Base-by-base conservation (phyloP, 92 coral and sea anemone species). In the Phenganax marumi region DNA sequence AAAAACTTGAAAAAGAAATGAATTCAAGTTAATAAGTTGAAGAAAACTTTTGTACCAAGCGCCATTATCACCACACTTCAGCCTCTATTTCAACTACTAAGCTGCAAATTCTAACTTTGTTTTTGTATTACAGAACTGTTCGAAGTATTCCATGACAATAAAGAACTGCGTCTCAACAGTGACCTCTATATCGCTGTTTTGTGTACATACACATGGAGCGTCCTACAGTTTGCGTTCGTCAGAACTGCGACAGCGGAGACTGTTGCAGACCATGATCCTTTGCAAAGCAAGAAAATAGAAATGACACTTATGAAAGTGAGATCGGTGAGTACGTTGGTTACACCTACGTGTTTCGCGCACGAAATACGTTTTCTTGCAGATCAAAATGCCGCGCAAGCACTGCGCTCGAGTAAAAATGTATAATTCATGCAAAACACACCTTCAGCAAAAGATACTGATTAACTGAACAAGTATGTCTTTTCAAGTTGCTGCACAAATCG, bases 191-290 rank as follows among this genome's bases (percentile, higher is more conserved):
- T 86, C 76, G 92, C 98, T 19, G 96, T 95, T 0, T 90, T 95
- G 2, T 89, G 84, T 71, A 91, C 96, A 9, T 95, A 95, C 80
- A 90, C 96, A n/a, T 95, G 98, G 98, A 92, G 96, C 23, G 90
- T 95, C 26, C 77, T 95, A 87, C 98, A 95, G 87, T 95, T 95
- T 68, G 87, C 98, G 0, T 93, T 95, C 19, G 93, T 92, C 0
- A 90, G 89, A 56, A 95, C 98, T 10, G 98, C 98, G 12, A 95
- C 98, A 0, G 95, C 91, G n/a, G 91, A 89, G 71, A 91, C 98
- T 8, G 92, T 91, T 18, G 97, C 98, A 3, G 98, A 95, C 52
- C 84, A 85, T 56, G 88, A 85, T 78, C 73, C 83, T 61, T 50
- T 61, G 19, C 56, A 63, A 8, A 57, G 47, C 5, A 78, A 61